Conservation (phyloP, 1,140 invertebrate species). For the Dendroctonus ponderosae region DNA sequence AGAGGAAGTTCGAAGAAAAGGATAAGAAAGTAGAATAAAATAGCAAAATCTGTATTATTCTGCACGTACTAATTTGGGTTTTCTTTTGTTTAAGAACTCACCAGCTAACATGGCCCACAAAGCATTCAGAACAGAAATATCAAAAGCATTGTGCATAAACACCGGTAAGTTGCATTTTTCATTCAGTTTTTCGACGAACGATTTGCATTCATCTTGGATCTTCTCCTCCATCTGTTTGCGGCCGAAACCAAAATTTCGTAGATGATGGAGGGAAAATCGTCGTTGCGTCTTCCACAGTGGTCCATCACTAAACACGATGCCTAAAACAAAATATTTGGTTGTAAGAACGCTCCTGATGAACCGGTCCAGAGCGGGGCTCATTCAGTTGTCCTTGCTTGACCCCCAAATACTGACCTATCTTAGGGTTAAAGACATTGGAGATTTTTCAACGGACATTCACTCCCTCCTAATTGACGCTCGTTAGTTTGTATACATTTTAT, state of each 20-base stretch:
- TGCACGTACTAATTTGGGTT: no score
- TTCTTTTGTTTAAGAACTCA: constrained; percentile 38
- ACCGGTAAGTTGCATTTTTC: constrained; percentile 42
- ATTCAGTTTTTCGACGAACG: constrained; percentile 55
- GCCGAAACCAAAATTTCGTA: constrained; percentile 73
- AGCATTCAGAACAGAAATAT: constrained; percentile 68
- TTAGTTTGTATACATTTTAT: background rate
- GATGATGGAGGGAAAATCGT: constrained; percentile 67
- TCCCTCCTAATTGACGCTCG: background rate
- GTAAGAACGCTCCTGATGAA: background rate
- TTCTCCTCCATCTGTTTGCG: constrained; percentile 69
- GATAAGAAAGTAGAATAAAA: no score
- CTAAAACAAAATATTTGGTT: constrained; percentile 44
- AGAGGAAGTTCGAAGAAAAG: no score
- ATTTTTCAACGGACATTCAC: background rate
- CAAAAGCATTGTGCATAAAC: constrained; percentile 54
- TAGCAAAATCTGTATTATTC: constrained; percentile 3
- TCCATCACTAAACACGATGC: constrained; percentile 77
- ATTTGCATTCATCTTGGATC: constrained; percentile 63
- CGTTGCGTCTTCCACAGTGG: constrained; percentile 73
- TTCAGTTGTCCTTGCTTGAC: constrained; percentile 1
- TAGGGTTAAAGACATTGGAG: constrained; percentile 18
- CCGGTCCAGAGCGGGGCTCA: background rate
- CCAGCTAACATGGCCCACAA: constrained; percentile 73
- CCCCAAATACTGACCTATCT: constrained; percentile 21